Evolutionary conservation across 2,113 vertebrate genomes (phyloP), one percentile per base, ranked within the genome.

Genomic region (Eira barbara): DNA sequence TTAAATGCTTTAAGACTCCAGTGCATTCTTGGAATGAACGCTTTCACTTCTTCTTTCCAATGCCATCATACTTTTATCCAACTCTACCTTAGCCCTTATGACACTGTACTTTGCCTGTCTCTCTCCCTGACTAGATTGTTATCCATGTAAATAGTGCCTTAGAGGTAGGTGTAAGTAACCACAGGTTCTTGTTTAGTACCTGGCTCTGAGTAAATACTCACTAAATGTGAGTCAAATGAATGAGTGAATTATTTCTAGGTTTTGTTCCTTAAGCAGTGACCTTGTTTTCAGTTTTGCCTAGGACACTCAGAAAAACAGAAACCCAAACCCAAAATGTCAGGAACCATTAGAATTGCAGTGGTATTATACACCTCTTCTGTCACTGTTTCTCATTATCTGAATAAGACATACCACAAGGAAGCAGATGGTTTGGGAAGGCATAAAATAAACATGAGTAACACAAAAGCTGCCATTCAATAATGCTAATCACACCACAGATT

Each of bases 401-500:
- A 27, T 95, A 94, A 98, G 98, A 97, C n/a, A 95, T 34, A 97
- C 39, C 59, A 79, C 78, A 59, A 82, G 89, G 39, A 80, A 98
- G 93, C 98, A 98, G 98, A 98, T 98, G 98, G 98, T 74, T 98
- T 69, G 96, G 94, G 52, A 98, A 98, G 87, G 81, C 97, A 98
- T 94, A 97, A 98, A 97, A 98, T 98, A 98, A 99, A 98, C 95
- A 97, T 14, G 74, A 98, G 92, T 97, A 98, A 90, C 92, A 76
- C 92, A 97, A 98, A 96, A 94, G 42, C 78, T 97, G 97, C 82
- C 97, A 97, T 91, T 97, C 97, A 97, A 15, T 97, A 94, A 89
- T 25, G 39, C 91, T 97, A 86, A 69, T 97, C 97, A 94, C 98
- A 95, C 80, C 96, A 89, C 98, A 98, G 94, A 90, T 95, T 96